phyloP scores from a whole-genome alignment of 1,140 invertebrate species.

The Proctacanthus coquilletti region DNA sequence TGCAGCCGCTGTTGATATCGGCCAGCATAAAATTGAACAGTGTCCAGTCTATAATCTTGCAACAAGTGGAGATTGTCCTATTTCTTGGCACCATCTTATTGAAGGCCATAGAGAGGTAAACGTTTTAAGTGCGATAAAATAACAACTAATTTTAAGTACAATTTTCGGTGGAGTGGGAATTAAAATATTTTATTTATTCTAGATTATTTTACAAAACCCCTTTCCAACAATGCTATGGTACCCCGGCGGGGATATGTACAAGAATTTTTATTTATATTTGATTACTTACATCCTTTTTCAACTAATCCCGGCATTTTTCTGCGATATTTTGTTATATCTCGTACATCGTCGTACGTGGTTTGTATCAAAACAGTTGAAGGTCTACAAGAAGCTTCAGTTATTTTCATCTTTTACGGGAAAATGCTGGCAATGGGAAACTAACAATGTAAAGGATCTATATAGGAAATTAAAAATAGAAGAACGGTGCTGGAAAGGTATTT shows the following conservation, averaged over 20 bases:
- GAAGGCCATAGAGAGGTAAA: not conserved
- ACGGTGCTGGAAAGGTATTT: too few relatives aligned
- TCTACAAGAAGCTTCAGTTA: not conserved
- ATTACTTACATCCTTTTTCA: not conserved
- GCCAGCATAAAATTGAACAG: not conserved
- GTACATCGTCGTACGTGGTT: not conserved
- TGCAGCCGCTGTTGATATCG: slow-evolving; percentile 9
- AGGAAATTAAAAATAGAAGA: not conserved
- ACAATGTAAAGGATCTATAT: not conserved
- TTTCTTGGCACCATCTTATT: not conserved
- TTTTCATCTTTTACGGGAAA: not conserved
- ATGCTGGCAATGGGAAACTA: not conserved
- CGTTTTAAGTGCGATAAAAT: not conserved
- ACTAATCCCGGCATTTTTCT: not conserved
- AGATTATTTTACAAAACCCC: not conserved
- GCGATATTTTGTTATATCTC: not conserved
- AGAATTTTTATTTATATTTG: not conserved
- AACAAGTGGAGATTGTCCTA: not conserved
- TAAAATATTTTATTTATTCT: too few relatives aligned
- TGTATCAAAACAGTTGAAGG: not conserved
- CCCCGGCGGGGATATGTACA: not conserved
- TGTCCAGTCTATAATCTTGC: not conserved
- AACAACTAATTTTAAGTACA: not conserved
- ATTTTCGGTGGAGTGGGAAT: too few relatives aligned
- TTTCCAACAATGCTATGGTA: not conserved